phyloP scores from a whole-genome alignment of 2,113 vertebrate species.

The Corythornis vintsioides region DNA sequence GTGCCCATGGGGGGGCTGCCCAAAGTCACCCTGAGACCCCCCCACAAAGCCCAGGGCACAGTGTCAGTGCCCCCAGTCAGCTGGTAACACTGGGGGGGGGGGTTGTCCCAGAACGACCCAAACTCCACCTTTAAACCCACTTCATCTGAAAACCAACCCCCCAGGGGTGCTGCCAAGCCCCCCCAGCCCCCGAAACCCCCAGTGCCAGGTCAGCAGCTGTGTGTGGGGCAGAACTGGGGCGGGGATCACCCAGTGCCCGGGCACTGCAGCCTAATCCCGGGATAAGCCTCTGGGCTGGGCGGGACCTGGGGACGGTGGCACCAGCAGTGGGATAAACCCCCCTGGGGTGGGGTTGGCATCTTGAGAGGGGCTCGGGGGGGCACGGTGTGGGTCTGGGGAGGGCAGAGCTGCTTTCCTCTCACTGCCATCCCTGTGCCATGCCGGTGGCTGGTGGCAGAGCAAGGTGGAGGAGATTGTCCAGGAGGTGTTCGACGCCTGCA shows the following conservation, averaged over 20 bases:
- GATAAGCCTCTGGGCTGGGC: not conserved
- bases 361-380: fast-evolving
- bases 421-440: not conserved
- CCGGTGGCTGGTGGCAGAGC: constrained; percentile 64
- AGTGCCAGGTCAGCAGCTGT: not conserved
- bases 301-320: not conserved
- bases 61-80: not conserved
- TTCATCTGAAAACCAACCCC: not conserved
- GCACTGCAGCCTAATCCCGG: not conserved
- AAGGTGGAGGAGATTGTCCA: constrained; percentile 89
- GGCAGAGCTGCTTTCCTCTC: not conserved
- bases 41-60: not conserved
- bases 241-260: not conserved
- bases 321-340: not conserved
- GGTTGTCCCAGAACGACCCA: not conserved
- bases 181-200: not conserved
- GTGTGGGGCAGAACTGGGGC: not conserved
- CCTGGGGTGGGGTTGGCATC: not conserved
- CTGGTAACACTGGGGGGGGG: not conserved
- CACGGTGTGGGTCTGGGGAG: not conserved
- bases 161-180: not conserved
- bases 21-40: not conserved
- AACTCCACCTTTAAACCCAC: not conserved
- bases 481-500: constrained; percentile 85
- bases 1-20: not conserved